Evolutionary conservation across 2,888 invertebrate genomes (phyloP), one percentile per base, ranked within the genome.

Genomic region (Dicycla oo): DNA sequence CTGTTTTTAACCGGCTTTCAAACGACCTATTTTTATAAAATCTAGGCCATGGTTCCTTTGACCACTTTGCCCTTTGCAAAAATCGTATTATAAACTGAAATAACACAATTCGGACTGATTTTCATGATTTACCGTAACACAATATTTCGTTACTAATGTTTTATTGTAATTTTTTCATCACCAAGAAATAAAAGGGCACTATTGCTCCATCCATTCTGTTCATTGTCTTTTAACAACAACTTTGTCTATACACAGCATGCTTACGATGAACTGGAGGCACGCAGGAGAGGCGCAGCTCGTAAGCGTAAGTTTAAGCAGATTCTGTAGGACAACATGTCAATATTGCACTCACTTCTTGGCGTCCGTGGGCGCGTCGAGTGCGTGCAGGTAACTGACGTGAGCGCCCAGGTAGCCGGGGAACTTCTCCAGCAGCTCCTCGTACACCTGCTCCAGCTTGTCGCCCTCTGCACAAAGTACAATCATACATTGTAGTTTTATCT

Each of bases 381-480:
- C 97, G 88, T 98, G 97, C 63, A 99, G 95, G 92, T 98, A 98
- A 10, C 98, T 97, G 61, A 98, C 96, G 91, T 98, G 97, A 6
- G 98, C 97, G 18, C 98, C 98, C 66, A 98, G 91, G 94, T 98
- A 97, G 67, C 97, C 97, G 5, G 98, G 97, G 93, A 97, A 97
- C 83, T 97, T 96, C 62, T 97, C 96, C 81, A 97, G 91, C 77
- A 98, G 90, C 86, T 98, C 98, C 77, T 97, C 97, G 91, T 98
- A 99, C 69, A 98, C 93, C 67, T 97, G 96, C 78, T 97, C 97
- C 53, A 97, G 96, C 81, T 97, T 97, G 67, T 97, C 97, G 0
- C 97, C 96, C 84, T 97, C 97, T 97, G 95, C 86, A 18, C 64
- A 58, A 18, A 47, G 64, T 13, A 43, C 10, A 43, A 30, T 5